Percentiles rank a stretch among this genome's conserved stretches.
Conservation (phyloP, 2,888 invertebrate species). For the Glaucopsyche alexis region DNA sequence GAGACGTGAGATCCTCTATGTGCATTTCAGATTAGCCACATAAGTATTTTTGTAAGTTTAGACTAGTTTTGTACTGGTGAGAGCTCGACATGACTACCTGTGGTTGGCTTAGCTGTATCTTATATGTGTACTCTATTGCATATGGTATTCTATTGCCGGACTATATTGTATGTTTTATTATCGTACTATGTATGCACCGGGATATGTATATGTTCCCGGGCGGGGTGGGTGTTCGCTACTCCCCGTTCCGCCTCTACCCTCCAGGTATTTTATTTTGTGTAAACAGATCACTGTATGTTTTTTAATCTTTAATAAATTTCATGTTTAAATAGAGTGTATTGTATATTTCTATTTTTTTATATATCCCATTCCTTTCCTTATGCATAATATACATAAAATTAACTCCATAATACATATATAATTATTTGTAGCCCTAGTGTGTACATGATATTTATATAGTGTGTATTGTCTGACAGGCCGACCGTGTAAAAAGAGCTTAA, state of each 20-base stretch:
- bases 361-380: constrained; percentile 66
- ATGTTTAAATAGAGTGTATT: constrained; percentile 79
- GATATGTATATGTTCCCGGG: constrained; percentile 62
- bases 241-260: constrained; percentile 58
- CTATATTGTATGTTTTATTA: constrained; percentile 62
- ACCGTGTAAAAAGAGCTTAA: constrained; percentile 62
- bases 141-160: constrained; percentile 77
- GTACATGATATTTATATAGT: constrained; percentile 62
- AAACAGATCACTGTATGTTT: constrained; percentile 78
- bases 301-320: constrained; percentile 78
- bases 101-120: constrained; percentile 76
- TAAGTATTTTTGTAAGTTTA: constrained; percentile 80
- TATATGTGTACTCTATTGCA: constrained; percentile 75
- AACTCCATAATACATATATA: constrained; percentile 55
- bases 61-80: constrained; percentile 76
- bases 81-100: constrained; percentile 77
- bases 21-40: constrained; percentile 78
- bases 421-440: constrained; percentile 75
- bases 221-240: constrained; percentile 50
- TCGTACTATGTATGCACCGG: constrained; percentile 75
- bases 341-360: constrained; percentile 78
- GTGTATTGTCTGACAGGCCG: constrained; percentile 67
- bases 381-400: constrained; percentile 62
- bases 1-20: constrained; percentile 76
- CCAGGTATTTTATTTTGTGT: constrained; percentile 79